A percentile compares a stretch with the other conserved stretches of the same genome.
Evolutionary conservation across 2,113 vertebrate genomes (phyloP).

Genomic region (Agelaius phoeniceus): DNA sequence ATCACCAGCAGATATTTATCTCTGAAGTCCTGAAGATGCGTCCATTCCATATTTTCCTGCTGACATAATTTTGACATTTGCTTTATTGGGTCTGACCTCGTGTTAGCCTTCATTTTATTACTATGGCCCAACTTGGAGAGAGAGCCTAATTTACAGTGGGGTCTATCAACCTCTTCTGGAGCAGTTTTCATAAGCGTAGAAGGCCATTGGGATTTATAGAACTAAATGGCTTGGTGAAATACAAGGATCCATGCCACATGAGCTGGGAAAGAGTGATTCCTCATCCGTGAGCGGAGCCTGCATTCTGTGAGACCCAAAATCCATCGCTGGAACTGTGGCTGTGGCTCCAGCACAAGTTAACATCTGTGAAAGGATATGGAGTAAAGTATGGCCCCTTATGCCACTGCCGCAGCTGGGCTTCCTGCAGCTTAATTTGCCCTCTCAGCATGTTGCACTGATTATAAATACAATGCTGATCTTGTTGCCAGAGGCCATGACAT

Average conservation of each 20-base stretch:
- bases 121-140: neutral
- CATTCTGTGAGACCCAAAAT: neutral
- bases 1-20: slow-evolving; percentile 47
- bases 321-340: neutral
- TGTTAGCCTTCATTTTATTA: slow-evolving; percentile 52
- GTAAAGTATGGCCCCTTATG: slow-evolving; percentile 41
- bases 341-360: slow-evolving; percentile 33
- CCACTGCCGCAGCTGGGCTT: slow-evolving; percentile 53
- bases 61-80: slow-evolving; percentile 62
- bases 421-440: slow-evolving; percentile 56
- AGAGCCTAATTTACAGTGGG: slow-evolving; percentile 26
- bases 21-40: neutral
- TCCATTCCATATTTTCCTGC: slow-evolving; percentile 16
- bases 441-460: slow-evolving; percentile 50
- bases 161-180: slow-evolving; percentile 35
- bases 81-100: slow-evolving; percentile 33
- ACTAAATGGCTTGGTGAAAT: slow-evolving; percentile 59
- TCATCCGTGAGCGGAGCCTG: neutral
- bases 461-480: slow-evolving; percentile 49
- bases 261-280: slow-evolving; percentile 54
- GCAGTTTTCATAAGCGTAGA: slow-evolving; percentile 43
- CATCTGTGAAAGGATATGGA: slow-evolving; percentile 52
- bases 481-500: slow-evolving; percentile 49
- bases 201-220: slow-evolving; percentile 65
- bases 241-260: neutral